Conservation (phyloP, 2,797 vertebrate species). For the Parotocinclus haroldoi region DNA sequence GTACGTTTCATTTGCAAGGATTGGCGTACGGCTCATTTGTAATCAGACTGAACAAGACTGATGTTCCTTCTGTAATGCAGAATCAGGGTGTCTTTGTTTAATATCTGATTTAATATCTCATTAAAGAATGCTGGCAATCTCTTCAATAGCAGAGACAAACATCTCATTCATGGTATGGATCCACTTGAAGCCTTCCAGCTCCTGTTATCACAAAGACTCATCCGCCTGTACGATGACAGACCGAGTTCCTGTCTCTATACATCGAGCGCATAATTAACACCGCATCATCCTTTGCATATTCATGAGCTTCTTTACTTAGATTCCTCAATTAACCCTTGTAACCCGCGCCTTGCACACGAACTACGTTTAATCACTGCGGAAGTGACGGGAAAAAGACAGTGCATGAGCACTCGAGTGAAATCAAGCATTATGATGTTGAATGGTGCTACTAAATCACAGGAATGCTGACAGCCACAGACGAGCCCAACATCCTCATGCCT, state of each 20-base stretch:
- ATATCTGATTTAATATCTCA: conserved; percentile 17
- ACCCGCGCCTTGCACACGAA: conserved; percentile 54
- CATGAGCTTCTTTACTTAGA: conserved; percentile 62
- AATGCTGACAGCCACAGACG: neutral
- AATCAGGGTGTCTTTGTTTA: conserved; percentile 2
- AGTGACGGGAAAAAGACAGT: conserved; percentile 34
- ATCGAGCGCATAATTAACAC: conserved; percentile 51
- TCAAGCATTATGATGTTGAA: conserved; percentile 46
- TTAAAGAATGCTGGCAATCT: conserved; percentile 7
- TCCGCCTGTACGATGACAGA: neutral
- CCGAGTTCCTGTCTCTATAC: conserved; percentile 26
- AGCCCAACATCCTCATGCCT: neutral
- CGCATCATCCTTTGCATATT: conserved; percentile 67
- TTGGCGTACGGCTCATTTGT: neutral
- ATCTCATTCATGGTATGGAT: neutral
- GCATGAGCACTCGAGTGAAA: conserved; percentile 51
- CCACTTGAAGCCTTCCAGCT: neutral
- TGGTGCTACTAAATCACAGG: no score
- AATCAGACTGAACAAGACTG: conserved; percentile 9
- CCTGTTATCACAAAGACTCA: neutral
- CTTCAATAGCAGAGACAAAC: conserved; percentile 5
- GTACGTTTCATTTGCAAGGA: neutral
- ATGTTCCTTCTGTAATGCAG: conserved; percentile 1
- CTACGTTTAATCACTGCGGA: conserved; percentile 40
- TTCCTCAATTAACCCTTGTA: conserved; percentile 65